Evolutionary conservation across 2,888 invertebrate species (phyloP), one percentile per base, ranked within the genome.

Genomic region (Temnothorax unifasciatus): DNA sequence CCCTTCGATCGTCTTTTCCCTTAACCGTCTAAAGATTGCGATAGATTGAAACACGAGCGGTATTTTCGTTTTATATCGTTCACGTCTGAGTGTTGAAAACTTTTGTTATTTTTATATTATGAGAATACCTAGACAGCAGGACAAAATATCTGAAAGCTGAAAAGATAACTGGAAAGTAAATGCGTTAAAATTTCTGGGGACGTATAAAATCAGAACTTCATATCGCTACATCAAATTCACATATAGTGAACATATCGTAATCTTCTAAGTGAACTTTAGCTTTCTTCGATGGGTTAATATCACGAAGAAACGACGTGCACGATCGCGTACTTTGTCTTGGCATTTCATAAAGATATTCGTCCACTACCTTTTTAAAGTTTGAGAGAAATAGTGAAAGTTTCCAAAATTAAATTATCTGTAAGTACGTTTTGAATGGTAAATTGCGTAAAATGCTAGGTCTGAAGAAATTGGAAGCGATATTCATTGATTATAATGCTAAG

Each of bases 1-100:
- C 69, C 52, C 73, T 77, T 82, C 84, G 83, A 73, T 83, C 82
- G 74, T 81, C 83, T 82, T 73, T 83, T 29, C 29, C 61, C 75
- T 61, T 79, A 71, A 47, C 21, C 21, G 15, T 79, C 21, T 61
- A 38, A 41, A 64, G 63, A 44, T 74, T 34, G 54, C 13, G 41
- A n/a, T 29, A 15, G 25, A 52, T 79, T 41, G 47, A 71, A 59
- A 59, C 57, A 59, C 47, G 34, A 71, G 21, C 15, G 15, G n/a
- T 73, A 73, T 71, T 77, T 77, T 68, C n/a, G 13, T 73, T 79
- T 59, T 59, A 59, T 79, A 69, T 18, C n/a, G 34, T 21, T 34
- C 73, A 18, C 44, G 34, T 44, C 68, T 68, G 44, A 68, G 21
- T 79, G 79, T 79, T 47, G 73, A 73, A 59, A 59, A 79, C 47